These are phyloP conservation scores for Diorhabda carinulata DNA, from an alignment of 1,140 invertebrate genomes.

Conservation along the genomic window DNA sequence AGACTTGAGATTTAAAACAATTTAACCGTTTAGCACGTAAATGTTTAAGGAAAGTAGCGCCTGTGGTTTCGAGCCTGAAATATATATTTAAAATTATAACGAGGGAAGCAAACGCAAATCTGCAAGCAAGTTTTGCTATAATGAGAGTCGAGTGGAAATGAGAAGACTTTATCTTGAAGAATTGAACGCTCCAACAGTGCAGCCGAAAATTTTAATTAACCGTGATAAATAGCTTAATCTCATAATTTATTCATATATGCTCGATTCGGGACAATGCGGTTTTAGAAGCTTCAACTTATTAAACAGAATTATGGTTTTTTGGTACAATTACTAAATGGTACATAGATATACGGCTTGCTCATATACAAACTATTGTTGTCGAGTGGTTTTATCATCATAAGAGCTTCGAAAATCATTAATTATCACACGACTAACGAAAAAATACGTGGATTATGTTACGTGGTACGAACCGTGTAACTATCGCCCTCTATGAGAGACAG, in stretches of 20 bases:
- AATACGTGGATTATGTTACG: too few species aligned
- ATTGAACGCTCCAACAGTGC: neutral
- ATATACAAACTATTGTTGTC: too few species aligned
- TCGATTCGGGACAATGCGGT: neutral
- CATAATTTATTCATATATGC: neutral
- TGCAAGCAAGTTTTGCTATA: neutral
- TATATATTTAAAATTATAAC: constrained; percentile 16
- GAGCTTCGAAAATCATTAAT: too few species aligned
- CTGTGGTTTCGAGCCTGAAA: constrained; percentile 1
- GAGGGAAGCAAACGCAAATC: constrained; percentile 1
- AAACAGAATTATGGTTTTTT: too few species aligned
- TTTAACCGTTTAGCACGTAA: constrained; percentile 20
- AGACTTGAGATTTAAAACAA: constrained; percentile 21
- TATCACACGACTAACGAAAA: too few species aligned
- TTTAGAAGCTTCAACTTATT: neutral
- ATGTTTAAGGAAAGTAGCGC: constrained; percentile 4
- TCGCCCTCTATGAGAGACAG: too few species aligned
- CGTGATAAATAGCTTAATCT: constrained; percentile 2
- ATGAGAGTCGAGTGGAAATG: constrained; percentile 2
- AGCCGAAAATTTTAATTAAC: constrained; percentile 1
- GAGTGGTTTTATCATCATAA: too few species aligned
- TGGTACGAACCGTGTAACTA: too few species aligned
- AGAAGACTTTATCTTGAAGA: neutral
- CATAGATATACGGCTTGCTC: too few species aligned
- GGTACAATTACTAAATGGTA: too few species aligned